phyloP scores from a whole-genome alignment of 2,797 vertebrate genomes.

The Columba guinea region DNA sequence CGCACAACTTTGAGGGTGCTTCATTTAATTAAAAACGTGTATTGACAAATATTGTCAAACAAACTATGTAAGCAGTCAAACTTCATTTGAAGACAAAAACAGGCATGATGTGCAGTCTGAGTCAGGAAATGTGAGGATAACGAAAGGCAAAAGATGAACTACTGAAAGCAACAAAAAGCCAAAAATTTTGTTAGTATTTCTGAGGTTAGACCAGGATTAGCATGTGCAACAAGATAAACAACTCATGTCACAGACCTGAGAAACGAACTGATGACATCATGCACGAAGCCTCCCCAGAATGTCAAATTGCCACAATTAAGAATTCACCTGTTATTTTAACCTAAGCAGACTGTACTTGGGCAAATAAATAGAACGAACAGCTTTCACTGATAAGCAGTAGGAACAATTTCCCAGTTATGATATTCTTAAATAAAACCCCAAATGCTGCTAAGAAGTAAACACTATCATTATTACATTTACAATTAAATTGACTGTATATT shows the following conservation, averaged over 20 bases:
- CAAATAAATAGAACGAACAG: not conserved
- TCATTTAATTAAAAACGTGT: not conserved
- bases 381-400: not conserved
- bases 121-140: not conserved
- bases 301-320: not conserved
- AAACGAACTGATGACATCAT: not conserved
- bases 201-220: not conserved
- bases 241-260: not conserved
- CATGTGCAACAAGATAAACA: not conserved
- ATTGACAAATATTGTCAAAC: not conserved
- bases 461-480: not conserved
- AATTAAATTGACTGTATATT: not conserved
- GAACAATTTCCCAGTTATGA: not conserved
- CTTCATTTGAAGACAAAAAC: not conserved
- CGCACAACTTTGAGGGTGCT: not conserved
- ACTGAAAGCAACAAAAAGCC: not conserved
- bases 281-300: not conserved
- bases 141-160: not conserved
- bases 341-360: not conserved
- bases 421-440: not conserved
- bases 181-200: not conserved
- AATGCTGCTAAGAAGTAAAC: not conserved
- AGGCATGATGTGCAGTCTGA: not conserved
- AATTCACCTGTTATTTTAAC: not conserved
- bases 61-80: not conserved